A percentile compares a stretch with the other conserved stretches of the same genome.
phyloP scores from a whole-genome alignment of 2,888 invertebrate genomes.

The Invenusta paracnida region DNA sequence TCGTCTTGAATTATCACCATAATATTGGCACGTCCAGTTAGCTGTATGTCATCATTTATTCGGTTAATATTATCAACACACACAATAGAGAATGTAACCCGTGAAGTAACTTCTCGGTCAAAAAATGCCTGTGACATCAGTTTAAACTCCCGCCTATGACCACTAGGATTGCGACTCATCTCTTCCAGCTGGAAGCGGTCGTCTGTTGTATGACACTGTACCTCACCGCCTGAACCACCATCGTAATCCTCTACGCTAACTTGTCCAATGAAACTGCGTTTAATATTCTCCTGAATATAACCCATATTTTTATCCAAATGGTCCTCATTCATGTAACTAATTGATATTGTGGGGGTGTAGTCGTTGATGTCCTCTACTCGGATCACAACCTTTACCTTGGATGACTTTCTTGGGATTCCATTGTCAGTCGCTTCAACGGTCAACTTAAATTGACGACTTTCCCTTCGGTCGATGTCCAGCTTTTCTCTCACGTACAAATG shows the following conservation, averaged over 20 bases:
- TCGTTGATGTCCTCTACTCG: conserved; percentile 12
- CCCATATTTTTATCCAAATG: background rate
- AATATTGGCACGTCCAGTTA: conserved; percentile 34
- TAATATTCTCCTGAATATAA: background rate
- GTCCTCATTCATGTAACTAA: conserved; percentile 25
- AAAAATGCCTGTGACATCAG: background rate
- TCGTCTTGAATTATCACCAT: conserved; percentile 19
- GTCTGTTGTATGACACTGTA: conserved; percentile 19
- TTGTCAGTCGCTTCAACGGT: background rate
- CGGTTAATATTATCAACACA: conserved; percentile 26
- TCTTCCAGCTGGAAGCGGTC: background rate
- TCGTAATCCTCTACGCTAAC: background rate
- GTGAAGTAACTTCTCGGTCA: conserved; percentile 27
- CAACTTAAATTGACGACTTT: background rate
- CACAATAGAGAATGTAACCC: background rate
- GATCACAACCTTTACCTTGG: background rate
- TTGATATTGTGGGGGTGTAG: background rate
- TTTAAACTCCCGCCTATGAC: background rate
- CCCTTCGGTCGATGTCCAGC: background rate
- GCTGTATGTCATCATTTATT: background rate
- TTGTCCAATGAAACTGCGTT: background rate
- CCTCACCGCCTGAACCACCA: conserved; percentile 12
- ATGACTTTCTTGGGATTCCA: background rate
- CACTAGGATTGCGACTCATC: background rate
- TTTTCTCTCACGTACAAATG: background rate